Evolutionary conservation across 1,140 invertebrate genomes (phyloP).

Genomic region (Portunus trituberculatus): DNA sequence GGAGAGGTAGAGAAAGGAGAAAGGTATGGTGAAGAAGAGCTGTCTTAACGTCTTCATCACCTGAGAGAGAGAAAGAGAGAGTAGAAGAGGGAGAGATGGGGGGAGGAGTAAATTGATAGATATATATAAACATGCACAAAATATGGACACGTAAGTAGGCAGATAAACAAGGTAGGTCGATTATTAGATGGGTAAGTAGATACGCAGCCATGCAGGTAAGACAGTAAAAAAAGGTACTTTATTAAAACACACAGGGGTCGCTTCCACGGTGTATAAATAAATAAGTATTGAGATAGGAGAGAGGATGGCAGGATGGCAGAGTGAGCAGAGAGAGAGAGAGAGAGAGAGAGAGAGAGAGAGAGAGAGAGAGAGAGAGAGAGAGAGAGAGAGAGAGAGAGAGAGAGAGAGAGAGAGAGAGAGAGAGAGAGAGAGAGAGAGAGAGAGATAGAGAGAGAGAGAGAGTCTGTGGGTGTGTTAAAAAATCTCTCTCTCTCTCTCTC

Average conservation of each 20-base stretch:
- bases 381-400: background rate
- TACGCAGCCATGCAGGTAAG: background rate
- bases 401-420: no score
- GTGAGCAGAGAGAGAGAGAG: background rate
- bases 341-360: background rate
- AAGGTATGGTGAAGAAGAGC: background rate
- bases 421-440: background rate
- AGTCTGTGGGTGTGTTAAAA: background rate
- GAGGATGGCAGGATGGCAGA: background rate
- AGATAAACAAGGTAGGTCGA: background rate
- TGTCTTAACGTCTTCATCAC: background rate
- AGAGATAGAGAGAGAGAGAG: background rate
- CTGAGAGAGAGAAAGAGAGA: background rate
- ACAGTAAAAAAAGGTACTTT: background rate
- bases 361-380: background rate
- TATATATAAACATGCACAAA: background rate
- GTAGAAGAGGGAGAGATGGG: background rate
- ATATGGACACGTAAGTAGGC: background rate
- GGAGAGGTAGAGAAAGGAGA: background rate
- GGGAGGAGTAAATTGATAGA: background rate
- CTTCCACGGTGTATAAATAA: no score
- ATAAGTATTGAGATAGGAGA: background rate
- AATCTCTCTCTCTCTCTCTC: slow-evolving; percentile 38
- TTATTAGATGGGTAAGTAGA: background rate
- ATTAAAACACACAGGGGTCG: background rate